phyloP scores from a whole-genome alignment of 2,113 vertebrate species.

The Macrotis lagotis region DNA sequence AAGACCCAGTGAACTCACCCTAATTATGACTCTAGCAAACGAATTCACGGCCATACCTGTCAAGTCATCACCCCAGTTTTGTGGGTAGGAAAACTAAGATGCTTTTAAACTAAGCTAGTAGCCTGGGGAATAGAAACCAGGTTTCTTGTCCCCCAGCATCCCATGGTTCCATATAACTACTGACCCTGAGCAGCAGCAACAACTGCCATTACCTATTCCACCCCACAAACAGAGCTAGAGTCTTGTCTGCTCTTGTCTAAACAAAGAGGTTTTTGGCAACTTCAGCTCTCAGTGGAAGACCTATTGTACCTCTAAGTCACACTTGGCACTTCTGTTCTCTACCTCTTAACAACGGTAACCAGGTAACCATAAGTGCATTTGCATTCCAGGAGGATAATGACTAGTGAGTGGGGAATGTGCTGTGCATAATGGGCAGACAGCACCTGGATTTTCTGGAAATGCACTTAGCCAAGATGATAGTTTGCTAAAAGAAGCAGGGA shows the following conservation, averaged over 20 bases:
- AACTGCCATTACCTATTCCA: accelerated
- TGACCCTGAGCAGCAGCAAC: not conserved
- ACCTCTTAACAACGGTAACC: slow-evolving; percentile 60
- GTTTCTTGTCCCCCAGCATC: not conserved
- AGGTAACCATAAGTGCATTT: slow-evolving; percentile 74
- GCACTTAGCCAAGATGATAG: slow-evolving; percentile 61
- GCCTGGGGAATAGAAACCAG: not conserved
- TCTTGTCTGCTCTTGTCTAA: not conserved
- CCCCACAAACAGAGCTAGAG: not conserved
- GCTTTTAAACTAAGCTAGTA: not conserved
- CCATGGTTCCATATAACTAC: accelerated
- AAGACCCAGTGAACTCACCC: not conserved
- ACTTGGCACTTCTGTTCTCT: slow-evolving; percentile 34
- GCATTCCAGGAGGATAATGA: slow-evolving; percentile 24
- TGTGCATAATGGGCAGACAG: slow-evolving; percentile 40
- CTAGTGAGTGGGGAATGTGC: slow-evolving; percentile 3
- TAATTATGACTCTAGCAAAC: not conserved
- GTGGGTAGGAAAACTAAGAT: not conserved
- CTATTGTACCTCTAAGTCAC: slow-evolving; percentile 2
- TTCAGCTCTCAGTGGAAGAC: not conserved
- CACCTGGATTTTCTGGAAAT: slow-evolving; percentile 62
- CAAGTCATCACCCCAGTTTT: not conserved
- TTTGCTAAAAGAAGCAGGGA: slow-evolving; percentile 39
- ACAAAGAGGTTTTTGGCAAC: not conserved
- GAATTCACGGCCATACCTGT: not conserved